Evolutionary conservation across 1,140 invertebrate genomes (phyloP).

Genomic region (Drosophila lacteicornis): DNA sequence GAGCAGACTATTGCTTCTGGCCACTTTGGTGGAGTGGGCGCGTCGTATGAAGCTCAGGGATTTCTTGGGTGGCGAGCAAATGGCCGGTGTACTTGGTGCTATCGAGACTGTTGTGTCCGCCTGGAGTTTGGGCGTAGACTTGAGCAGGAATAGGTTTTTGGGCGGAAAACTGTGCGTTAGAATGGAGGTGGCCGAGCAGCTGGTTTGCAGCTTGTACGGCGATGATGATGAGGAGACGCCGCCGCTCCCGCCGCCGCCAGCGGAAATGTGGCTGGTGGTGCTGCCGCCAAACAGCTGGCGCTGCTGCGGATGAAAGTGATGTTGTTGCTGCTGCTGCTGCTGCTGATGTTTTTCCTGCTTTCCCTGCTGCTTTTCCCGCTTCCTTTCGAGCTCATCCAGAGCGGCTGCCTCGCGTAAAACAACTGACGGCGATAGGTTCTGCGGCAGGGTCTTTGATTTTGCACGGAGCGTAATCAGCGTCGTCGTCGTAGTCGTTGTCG

Average conservation of each 20-base stretch:
- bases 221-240: slow-evolving; percentile 14
- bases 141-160: slow-evolving; percentile 82
- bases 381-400: slow-evolving; percentile 54
- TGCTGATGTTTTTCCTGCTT: slow-evolving; percentile 17
- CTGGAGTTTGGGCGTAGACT: slow-evolving; percentile 76
- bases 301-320: slow-evolving; percentile 25
- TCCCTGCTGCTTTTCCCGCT: slow-evolving; percentile 21
- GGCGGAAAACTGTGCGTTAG: slow-evolving; percentile 80
- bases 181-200: slow-evolving; percentile 69
- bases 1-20: slow-evolving; percentile 88
- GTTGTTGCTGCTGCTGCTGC: slow-evolving; percentile 17
- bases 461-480: slow-evolving; percentile 85
- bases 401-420: slow-evolving; percentile 70
- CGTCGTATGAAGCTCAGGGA: slow-evolving; percentile 88
- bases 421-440: slow-evolving; percentile 85
- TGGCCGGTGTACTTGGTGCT: slow-evolving; percentile 18
- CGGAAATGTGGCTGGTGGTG: slow-evolving; percentile 48
- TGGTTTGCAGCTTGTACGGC: slow-evolving; percentile 67
- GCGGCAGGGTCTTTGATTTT: slow-evolving; percentile 87
- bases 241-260: slow-evolving; percentile 13
- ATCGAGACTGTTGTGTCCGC: slow-evolving; percentile 22
- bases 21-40: slow-evolving; percentile 90
- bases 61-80: slow-evolving; percentile 85
- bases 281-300: slow-evolving; percentile 74
- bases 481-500: slow-evolving; percentile 80